These are phyloP conservation scores for Ostrea edulis DNA, from an alignment of 1,140 invertebrate genomes.

Conservation along the genomic window DNA sequence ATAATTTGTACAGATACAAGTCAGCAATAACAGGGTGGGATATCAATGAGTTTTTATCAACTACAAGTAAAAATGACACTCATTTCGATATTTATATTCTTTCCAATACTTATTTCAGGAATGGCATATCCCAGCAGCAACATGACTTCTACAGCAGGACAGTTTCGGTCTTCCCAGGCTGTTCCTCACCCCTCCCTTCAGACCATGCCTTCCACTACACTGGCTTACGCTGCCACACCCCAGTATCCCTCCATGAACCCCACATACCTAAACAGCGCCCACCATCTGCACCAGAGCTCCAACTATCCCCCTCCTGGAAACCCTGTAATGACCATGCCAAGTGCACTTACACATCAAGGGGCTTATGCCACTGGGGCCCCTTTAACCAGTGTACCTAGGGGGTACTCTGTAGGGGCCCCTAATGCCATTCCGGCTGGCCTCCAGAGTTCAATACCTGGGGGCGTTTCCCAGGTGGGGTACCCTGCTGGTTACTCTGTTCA, in stretches of 20 bases:
- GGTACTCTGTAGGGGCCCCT: conserved; percentile 19
- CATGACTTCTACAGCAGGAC: background rate
- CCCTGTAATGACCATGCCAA: conserved; percentile 20
- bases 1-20: no score
- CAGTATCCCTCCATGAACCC: conserved; percentile 38
- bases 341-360: conserved; percentile 30
- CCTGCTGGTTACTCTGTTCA: background rate
- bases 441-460: conserved; percentile 9
- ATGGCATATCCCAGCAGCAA: conserved; percentile 22
- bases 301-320: conserved; percentile 20
- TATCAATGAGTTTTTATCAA: no score
- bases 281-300: conserved; percentile 19
- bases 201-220: conserved; percentile 17
- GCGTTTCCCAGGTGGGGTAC: conserved; percentile 4
- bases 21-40: no score
- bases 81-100: background rate
- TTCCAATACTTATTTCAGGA: conserved; percentile 8
- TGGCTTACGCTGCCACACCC: conserved; percentile 11
- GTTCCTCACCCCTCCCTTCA: conserved; percentile 25
- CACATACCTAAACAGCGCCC: conserved; percentile 34
- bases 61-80: no score
- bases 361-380: background rate
- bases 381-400: conserved; percentile 42
- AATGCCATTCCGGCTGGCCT: conserved; percentile 30
- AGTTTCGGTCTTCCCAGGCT: conserved; percentile 1